phyloP scores from a whole-genome alignment of 2,113 vertebrate species.

The Morphnarchus princeps region DNA sequence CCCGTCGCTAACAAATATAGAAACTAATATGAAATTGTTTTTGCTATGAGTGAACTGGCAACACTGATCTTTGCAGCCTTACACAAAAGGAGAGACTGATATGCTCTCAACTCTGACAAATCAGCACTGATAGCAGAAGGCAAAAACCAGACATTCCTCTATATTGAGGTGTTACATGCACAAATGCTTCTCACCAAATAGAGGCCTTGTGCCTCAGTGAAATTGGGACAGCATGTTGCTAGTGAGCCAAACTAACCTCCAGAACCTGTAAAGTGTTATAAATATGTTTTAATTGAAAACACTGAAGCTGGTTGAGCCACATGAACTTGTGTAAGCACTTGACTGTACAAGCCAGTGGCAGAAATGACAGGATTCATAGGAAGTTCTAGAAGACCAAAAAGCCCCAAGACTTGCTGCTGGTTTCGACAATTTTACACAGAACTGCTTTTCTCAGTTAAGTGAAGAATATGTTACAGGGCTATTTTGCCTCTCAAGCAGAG shows the following conservation, averaged over 20 bases:
- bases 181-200: background rate
- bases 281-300: constrained; percentile 30
- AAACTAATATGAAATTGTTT: background rate
- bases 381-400: background rate
- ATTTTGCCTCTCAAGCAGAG: background rate
- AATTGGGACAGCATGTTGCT: background rate
- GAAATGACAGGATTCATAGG: background rate
- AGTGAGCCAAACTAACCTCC: constrained; percentile 2
- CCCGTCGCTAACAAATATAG: background rate
- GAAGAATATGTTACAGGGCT: background rate
- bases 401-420: background rate
- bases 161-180: background rate
- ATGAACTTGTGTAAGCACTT: background rate
- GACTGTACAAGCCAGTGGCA: background rate
- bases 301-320: background rate
- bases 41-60: background rate
- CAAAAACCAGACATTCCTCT: background rate
- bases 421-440: background rate
- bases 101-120: background rate
- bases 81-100: background rate
- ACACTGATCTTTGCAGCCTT: background rate
- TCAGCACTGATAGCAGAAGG: background rate
- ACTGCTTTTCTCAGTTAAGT: background rate
- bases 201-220: background rate
- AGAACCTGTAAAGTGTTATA: background rate